Percentiles rank a stretch among this genome's conserved stretches.
These are phyloP conservation scores for Planococcus citri DNA, from an alignment of 1,140 invertebrate species.

Conservation along the genomic window DNA sequence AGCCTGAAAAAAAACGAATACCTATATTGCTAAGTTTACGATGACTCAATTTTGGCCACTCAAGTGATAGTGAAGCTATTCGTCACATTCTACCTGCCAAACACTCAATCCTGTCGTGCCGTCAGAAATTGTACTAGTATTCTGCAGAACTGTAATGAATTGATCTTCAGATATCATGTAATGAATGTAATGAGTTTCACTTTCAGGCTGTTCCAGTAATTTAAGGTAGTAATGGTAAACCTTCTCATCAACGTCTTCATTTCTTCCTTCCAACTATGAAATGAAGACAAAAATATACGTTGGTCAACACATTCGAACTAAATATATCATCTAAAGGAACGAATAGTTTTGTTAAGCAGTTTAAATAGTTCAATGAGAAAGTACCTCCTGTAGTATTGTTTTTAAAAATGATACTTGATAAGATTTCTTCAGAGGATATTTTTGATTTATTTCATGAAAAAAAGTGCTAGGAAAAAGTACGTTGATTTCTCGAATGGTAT, in stretches of 20 bases:
- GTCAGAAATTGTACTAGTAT: background rate
- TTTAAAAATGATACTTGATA: background rate
- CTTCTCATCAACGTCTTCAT: background rate
- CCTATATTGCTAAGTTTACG: background rate
- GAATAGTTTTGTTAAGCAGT: background rate
- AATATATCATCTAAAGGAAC: background rate
- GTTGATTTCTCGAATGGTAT: background rate
- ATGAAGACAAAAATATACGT: too few species aligned
- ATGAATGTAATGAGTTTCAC: background rate
- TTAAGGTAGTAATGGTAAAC: background rate
- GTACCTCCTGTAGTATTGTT: background rate
- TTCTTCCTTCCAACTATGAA: background rate
- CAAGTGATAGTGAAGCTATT: background rate
- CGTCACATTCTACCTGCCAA: background rate
- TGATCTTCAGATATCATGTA: background rate
- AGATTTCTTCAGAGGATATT: constrained; percentile 10
- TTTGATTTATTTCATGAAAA: constrained; percentile 3
- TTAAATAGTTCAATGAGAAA: background rate
- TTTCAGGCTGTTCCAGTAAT: background rate
- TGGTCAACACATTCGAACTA: too few species aligned
- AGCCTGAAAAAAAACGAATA: constrained; percentile 32
- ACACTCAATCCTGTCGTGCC: background rate
- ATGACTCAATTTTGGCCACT: background rate
- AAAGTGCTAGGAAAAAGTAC: background rate
- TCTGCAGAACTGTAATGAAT: background rate